Evolutionary conservation across 53 echinoderm and acorn worm genomes (phyloP), one percentile per base, ranked within the genome.

Genomic region (Hippasteria phrygiana): DNA sequence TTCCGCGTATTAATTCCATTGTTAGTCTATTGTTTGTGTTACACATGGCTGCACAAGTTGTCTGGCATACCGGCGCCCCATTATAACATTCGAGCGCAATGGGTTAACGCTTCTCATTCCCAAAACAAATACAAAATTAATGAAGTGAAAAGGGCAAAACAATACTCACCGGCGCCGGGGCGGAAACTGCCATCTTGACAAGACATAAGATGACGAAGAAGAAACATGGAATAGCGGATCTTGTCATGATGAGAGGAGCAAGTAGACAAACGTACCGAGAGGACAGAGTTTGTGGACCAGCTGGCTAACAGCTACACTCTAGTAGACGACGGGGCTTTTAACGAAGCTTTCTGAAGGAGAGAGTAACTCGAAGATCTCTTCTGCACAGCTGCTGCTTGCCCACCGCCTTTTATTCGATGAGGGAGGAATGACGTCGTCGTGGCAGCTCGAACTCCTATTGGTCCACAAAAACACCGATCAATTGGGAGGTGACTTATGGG

Each of bases 101-200:
- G 46, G n/a, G 5, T 45, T 11, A 45, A 7, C 46, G 2, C 67
- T 66, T 29, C 16, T 33, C 16, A 66, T 31, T 16, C 27, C 27
- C 67, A 37, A 40, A 41, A 73, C n/a, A 73, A 73, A 0, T 7
- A 73, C 20, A 10, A 6, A 11, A 75, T 45, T 22, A 48, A 12
- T 32, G 48, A 50, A 51, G 11, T 33, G 17, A 33, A 17, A 35
- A 51, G 4, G 35, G 38, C 0, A 79, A 62, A 62, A 1, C 11
- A 62, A 17, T 18, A 67, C 84, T 84, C 35, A 84, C 84, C 84
- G 84, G 84, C 2, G 84, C 84, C 50, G 84, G 84, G 18, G 84
- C 84, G 35, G 84, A 36, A 31, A 46, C 9, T 1, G 50, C 71
- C 24, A 84, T 84, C 38, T 67, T 13, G 10, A 69, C 6, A 16